Evolutionary conservation across 2,113 vertebrate species (phyloP).

Genomic region (Percopsis transmontana): DNA sequence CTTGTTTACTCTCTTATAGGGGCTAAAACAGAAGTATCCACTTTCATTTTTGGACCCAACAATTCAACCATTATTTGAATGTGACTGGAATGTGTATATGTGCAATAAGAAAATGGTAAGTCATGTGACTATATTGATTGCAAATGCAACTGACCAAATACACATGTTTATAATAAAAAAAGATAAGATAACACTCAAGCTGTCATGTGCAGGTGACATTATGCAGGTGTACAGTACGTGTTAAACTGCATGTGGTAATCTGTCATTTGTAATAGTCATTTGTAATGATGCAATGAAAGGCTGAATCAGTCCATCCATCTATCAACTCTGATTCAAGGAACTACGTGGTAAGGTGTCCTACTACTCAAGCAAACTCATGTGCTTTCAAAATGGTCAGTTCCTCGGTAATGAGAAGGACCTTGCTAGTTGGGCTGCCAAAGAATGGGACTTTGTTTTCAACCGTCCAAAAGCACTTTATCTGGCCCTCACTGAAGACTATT

Average conservation of each 20-base stretch:
- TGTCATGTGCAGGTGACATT: not conserved
- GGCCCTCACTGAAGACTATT: conserved; percentile 79
- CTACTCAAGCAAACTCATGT: conserved; percentile 81
- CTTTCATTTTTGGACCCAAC: conserved; percentile 57
- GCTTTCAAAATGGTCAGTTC: conserved; percentile 80
- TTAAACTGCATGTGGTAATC: no score
- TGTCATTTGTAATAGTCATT: conserved; percentile 1
- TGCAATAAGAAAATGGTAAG: conserved; percentile 62
- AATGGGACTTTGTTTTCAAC: conserved; percentile 76
- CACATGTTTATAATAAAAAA: not conserved
- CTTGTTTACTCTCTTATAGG: conserved; percentile 49
- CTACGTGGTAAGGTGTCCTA: conserved; percentile 84
- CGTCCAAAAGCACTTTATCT: conserved; percentile 71
- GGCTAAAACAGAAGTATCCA: conserved; percentile 66
- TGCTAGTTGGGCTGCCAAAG: conserved; percentile 75
- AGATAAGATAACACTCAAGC: not conserved
- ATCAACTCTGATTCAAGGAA: conserved; percentile 74
- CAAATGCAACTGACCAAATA: not conserved
- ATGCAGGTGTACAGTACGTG: no score
- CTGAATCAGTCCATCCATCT: conserved; percentile 36
- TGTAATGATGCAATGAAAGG: not conserved
- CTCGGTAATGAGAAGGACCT: conserved; percentile 82
- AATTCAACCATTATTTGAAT: conserved; percentile 67
- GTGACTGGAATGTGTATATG: conserved; percentile 72
- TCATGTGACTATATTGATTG: not conserved